These are phyloP conservation scores for Himalopsyche anomala DNA, from an alignment of 2,888 invertebrate species.

Conservation along the genomic window DNA sequence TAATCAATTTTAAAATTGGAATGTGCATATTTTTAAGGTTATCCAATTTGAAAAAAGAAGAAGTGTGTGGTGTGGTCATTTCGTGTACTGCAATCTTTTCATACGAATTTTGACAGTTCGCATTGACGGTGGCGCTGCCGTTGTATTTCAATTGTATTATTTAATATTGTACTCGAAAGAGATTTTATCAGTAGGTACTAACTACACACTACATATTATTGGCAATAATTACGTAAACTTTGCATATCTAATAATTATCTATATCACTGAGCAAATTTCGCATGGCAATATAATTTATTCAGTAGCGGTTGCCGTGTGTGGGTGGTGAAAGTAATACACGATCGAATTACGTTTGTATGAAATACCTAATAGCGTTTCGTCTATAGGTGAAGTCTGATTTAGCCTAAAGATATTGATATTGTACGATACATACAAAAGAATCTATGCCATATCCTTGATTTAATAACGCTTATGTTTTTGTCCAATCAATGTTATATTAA, in stretches of 20 bases:
- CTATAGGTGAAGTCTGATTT: background rate
- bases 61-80: background rate
- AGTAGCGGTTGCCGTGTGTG: background rate
- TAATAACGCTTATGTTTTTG: no score
- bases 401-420: no score
- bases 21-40: no score
- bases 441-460: no score
- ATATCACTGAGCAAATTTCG: background rate
- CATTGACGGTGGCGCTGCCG: background rate
- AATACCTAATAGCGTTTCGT: slow-evolving; percentile 5
- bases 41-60: background rate
- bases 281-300: background rate
- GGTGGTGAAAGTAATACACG: slow-evolving; percentile 5
- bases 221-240: background rate
- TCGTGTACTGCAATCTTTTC: background rate
- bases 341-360: background rate
- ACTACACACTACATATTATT: background rate
- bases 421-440: no score
- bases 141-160: background rate
- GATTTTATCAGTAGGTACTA: no score
- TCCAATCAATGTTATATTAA: no score
- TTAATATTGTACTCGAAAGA: no score
- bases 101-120: background rate
- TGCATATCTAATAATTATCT: background rate
- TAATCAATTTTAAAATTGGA: no score